These are phyloP conservation scores for Trichopria drosophilae DNA, from an alignment of 2,888 invertebrate genomes.

Conservation along the genomic window DNA sequence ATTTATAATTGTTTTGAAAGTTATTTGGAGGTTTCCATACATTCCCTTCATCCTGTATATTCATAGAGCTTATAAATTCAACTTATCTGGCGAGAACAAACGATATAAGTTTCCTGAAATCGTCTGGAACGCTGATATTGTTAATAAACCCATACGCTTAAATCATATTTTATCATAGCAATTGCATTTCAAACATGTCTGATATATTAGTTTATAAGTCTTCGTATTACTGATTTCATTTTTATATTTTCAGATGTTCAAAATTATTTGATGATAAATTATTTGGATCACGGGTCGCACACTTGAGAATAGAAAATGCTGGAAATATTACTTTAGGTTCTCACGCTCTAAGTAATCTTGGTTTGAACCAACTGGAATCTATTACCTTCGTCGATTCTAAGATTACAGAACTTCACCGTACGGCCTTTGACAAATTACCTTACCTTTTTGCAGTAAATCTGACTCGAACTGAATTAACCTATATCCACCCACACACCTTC, in stretches of 20 bases:
- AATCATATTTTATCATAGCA: too few relatives aligned
- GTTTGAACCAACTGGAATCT: constrained; percentile 67
- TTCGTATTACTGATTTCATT: too few relatives aligned
- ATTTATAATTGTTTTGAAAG: too few relatives aligned
- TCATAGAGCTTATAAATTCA: too few relatives aligned
- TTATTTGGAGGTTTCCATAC: too few relatives aligned
- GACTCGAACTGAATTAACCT: constrained; percentile 69
- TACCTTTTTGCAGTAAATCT: constrained; percentile 72
- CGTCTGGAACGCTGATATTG: too few relatives aligned
- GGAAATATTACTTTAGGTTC: constrained; percentile 55
- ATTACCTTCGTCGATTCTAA: constrained; percentile 72
- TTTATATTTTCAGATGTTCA: constrained; percentile 71
- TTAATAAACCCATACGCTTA: too few relatives aligned
- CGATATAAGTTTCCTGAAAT: too few relatives aligned
- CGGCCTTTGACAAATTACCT: constrained; percentile 71
- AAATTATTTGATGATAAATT: constrained; percentile 69
- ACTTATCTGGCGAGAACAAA: too few relatives aligned
- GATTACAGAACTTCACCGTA: constrained; percentile 68
- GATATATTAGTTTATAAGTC: too few relatives aligned
- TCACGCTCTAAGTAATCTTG: constrained; percentile 60
- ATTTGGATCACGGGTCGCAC: constrained; percentile 69
- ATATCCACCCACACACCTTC: constrained; percentile 72
- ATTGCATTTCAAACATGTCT: too few relatives aligned
- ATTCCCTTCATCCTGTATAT: too few relatives aligned
- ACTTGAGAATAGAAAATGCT: constrained; percentile 69